These are phyloP conservation scores for Cephus pulcher DNA, from an alignment of 2,888 invertebrate genomes.

Conservation along the genomic window DNA sequence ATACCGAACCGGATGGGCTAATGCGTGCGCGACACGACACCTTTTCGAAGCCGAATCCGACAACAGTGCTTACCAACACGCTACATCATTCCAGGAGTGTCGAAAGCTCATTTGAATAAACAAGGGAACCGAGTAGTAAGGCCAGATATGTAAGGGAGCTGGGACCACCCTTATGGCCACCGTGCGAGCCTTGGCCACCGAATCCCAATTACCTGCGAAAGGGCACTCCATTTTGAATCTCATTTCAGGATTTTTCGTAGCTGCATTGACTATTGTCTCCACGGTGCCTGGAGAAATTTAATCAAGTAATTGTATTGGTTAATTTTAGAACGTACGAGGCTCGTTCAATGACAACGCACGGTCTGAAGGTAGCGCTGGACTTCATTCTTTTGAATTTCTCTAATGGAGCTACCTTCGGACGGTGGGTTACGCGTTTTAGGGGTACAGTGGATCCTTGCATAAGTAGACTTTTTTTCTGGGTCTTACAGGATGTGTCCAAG, in stretches of 20 bases:
- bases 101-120: constrained; percentile 45
- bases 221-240: neutral
- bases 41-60: constrained; percentile 22
- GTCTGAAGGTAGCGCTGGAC: neutral
- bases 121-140: constrained; percentile 14
- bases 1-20: constrained; percentile 26
- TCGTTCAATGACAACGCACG: neutral
- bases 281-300: neutral
- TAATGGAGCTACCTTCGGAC: neutral
- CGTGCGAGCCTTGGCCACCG: neutral
- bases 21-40: constrained; percentile 35
- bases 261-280: neutral
- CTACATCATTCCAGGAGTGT: constrained; percentile 33
- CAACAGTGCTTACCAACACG: constrained; percentile 26
- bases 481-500: neutral
- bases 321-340: neutral
- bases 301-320: neutral
- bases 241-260: neutral
- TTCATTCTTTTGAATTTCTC: neutral
- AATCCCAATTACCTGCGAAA: constrained; percentile 8
- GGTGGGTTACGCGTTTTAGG: neutral
- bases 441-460: neutral
- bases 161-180: constrained; percentile 15
- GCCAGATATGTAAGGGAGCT: constrained; percentile 13
- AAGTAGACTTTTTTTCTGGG: neutral